Evolutionary conservation across 2,797 vertebrate genomes (phyloP).

Genomic region (Myripristis murdjan): DNA sequence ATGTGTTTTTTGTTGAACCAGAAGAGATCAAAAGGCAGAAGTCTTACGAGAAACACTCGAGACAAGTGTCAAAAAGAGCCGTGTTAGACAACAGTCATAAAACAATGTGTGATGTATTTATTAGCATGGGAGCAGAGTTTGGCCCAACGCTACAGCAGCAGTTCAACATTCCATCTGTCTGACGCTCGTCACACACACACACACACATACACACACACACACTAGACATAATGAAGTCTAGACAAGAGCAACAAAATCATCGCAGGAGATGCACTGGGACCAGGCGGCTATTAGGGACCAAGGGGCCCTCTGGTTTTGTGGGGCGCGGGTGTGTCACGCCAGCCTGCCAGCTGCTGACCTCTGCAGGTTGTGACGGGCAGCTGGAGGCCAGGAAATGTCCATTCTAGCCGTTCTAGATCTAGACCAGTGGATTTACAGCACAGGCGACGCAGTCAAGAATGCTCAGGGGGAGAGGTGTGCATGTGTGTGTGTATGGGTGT

Average conservation of each 20-base stretch:
- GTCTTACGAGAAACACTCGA: constrained; percentile 9
- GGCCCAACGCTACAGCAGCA: constrained; percentile 4
- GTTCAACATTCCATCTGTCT: constrained; percentile 6
- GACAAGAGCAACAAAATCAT: constrained; percentile 1
- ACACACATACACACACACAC: too few relatives aligned
- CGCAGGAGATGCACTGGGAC: background rate
- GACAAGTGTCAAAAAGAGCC: constrained; percentile 24
- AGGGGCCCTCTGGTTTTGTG: background rate
- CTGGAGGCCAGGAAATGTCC: constrained; percentile 1
- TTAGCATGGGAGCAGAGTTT: background rate
- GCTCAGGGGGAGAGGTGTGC: background rate
- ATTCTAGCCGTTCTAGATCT: background rate
- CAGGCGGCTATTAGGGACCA: background rate
- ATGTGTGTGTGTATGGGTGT: constrained; percentile 1
- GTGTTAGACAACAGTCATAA: constrained; percentile 10
- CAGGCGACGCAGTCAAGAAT: constrained; percentile 29
- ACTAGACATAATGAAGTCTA: background rate
- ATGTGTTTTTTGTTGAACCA: background rate
- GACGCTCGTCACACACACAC: constrained; percentile 20
- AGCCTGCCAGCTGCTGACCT: background rate
- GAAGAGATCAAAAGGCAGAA: background rate
- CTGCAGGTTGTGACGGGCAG: background rate
- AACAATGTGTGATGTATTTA: constrained; percentile 20
- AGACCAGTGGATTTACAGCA: constrained; percentile 35
- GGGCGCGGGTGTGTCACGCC: constrained; percentile 1